phyloP scores from a whole-genome alignment of 2,888 invertebrate genomes.

The Drosophila nr. perissopoda region DNA sequence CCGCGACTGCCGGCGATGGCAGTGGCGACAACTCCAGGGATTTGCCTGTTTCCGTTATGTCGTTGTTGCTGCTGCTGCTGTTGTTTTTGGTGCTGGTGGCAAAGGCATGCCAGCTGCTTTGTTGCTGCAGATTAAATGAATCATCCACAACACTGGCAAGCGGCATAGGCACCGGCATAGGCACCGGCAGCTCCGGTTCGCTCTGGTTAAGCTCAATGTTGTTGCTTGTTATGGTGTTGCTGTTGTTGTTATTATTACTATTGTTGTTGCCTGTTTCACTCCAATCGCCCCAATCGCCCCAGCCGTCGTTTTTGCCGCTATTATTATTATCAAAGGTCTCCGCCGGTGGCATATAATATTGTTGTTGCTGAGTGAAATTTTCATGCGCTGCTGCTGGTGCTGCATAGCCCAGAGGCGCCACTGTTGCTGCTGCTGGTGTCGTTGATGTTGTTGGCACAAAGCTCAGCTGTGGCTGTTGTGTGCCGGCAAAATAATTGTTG shows the following conservation, averaged over 20 bases:
- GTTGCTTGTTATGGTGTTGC: slow-evolving; percentile 29
- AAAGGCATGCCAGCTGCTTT: slow-evolving; percentile 76
- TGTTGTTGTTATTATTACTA: slow-evolving; percentile 33
- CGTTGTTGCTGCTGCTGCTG: slow-evolving; percentile 15
- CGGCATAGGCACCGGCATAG: slow-evolving; percentile 1
- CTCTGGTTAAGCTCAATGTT: slow-evolving; percentile 35
- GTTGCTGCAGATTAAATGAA: slow-evolving; percentile 86
- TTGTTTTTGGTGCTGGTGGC: slow-evolving; percentile 9
- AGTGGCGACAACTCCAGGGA: slow-evolving; percentile 47
- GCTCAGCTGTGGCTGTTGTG: slow-evolving; percentile 14
- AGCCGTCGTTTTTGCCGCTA: slow-evolving; percentile 75
- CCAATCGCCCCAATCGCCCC: slow-evolving; percentile 84
- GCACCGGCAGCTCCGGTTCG: slow-evolving; percentile 16
- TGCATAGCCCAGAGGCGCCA: not conserved
- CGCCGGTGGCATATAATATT: slow-evolving; percentile 46
- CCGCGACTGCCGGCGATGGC: slow-evolving; percentile 33
- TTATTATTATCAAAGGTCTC: slow-evolving; percentile 65
- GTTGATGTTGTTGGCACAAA: slow-evolving; percentile 21
- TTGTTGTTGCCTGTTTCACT: slow-evolving; percentile 73
- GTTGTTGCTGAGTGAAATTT: slow-evolving; percentile 18
- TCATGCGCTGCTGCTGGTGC: slow-evolving; percentile 7
- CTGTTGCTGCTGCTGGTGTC: not conserved
- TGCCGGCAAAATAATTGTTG: slow-evolving; percentile 58
- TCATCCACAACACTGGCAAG: slow-evolving; percentile 86
- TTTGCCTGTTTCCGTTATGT: slow-evolving; percentile 21